Base-by-base conservation (phyloP, 2,113 vertebrate species). In the Noturus placidus region DNA sequence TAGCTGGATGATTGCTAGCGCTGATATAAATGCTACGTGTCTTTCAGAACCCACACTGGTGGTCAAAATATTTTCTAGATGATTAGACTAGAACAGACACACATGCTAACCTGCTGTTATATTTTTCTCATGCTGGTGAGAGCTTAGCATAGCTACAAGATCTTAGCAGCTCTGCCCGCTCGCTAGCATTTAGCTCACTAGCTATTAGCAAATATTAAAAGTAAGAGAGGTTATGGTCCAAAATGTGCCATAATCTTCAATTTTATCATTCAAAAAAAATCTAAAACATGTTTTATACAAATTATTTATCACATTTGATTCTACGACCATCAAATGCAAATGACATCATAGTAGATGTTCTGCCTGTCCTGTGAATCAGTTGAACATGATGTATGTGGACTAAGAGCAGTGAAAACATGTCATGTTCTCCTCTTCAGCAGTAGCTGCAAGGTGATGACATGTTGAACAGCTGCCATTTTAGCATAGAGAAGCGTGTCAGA, bases 361-460 rank as follows among this genome's bases (percentile, higher is more conserved):
- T 46, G 72, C 69, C 56, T 87, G 50, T 15, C 15, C 38, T 33
- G 63, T 30, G 20, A 19, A 38, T 78, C 30, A 38, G 50, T 5
- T 2, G 46, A 33, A 27, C 76, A 52, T 67, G 27, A n/a, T 25
- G 27, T 22, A 79, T 86, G 42, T 83, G 67, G 88, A 83, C 72
- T 83, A 61, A 87, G 72, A 50, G 27, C n/a, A 30, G 9, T 87
- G n/a, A 83, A 84, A 89, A 83, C 65, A 14, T 61, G 27, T 50
- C 83, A 33, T 80, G 52, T 46, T 52, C 25, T 77, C 69, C 35
- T 54, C 27, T 65, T 76, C 38, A 63, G 67, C 50, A 59, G 14
- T 50, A 69, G 59, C 82, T 74, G 33, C 22, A 42, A 35, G 50
- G 30, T 87, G 4, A 85, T 54, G 76, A 82, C 78, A 67, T 33